Percentiles rank a stretch among this genome's conserved stretches.
These are phyloP conservation scores for Equus przewalskii DNA, from an alignment of 2,113 vertebrate species.

Conservation along the genomic window DNA sequence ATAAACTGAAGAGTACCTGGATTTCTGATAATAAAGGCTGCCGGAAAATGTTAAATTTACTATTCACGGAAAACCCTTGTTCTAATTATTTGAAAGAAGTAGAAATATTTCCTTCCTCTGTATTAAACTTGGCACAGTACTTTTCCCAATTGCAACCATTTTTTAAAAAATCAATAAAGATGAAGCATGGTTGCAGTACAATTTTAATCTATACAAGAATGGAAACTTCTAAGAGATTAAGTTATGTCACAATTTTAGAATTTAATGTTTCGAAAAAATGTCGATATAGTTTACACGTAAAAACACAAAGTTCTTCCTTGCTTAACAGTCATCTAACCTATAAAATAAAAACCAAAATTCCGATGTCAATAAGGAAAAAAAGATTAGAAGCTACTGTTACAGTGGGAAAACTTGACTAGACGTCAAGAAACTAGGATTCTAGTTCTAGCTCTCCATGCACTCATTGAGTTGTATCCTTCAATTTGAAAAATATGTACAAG, in stretches of 20 bases:
- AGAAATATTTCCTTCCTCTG: conserved; percentile 35
- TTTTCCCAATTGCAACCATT: not conserved
- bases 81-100: conserved; percentile 11
- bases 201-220: not conserved
- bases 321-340: not conserved
- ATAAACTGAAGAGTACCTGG: not conserved
- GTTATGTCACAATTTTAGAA: not conserved
- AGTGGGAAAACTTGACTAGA: not conserved
- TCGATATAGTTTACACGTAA: not conserved
- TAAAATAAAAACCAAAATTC: not conserved
- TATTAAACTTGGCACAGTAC: not conserved
- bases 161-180: not conserved
- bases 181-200: not conserved
- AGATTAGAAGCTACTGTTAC: not conserved
- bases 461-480: not conserved
- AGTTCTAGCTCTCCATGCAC: not conserved
- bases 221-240: not conserved
- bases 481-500: not conserved
- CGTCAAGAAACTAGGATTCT: conserved; percentile 18
- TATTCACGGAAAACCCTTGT: not conserved
- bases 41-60: not conserved
- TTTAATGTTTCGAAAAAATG: not conserved
- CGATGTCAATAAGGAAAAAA: not conserved
- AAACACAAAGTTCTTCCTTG: not conserved
- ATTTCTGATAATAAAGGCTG: conserved; percentile 31